Evolutionary conservation across 2,888 invertebrate genomes (phyloP), one percentile per base, ranked within the genome.

Genomic region (Drosophila kanekoi): DNA sequence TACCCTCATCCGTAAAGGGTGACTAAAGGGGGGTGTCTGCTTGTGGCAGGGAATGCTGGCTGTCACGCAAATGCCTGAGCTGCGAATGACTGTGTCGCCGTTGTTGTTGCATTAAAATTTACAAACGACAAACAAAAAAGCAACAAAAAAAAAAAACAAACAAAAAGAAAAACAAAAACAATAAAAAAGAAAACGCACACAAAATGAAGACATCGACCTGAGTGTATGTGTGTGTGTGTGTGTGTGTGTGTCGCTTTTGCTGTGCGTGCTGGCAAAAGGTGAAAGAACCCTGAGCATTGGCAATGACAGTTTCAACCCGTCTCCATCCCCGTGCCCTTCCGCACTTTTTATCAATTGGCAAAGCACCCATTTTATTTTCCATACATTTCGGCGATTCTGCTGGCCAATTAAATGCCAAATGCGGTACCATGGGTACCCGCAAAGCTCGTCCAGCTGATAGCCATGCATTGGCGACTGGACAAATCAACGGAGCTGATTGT

Each of bases 1-100:
- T 13, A 13, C 23, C 23, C 23, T n/a, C 13, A 11, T 3, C 13
- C 2, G 1, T 13, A 43, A 8, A 20, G 14, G 10, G 4, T 13
- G 48, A n/a, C 6, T 20, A 28, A 5, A 6, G 14, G 45, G 45
- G 14, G 40, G 40, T 38, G 23, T 14, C 9, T 9, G 4, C n/a
- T 6, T 0, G 40, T 16, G 40, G 14, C 44, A 28, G 8, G 28
- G 44, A n/a, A n/a, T 37, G 44, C 23, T 32, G 33, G 20, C 61
- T 80, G 83, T 80, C 79, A 79, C 79, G 73, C 83, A 69, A 79
- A 83, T 80, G 66, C 69, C 77, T 68, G 65, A 82, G 80, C 37
- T 52, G 63, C 62, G 72, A 79, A 82, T 69, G 68, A 66, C 72
- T 28, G 32, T 40, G 23, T 16, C 8, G 40, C 35, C 23, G 38